phyloP scores from a whole-genome alignment of 2,113 vertebrate genomes.

The Misgurnus anguillicaudatus region DNA sequence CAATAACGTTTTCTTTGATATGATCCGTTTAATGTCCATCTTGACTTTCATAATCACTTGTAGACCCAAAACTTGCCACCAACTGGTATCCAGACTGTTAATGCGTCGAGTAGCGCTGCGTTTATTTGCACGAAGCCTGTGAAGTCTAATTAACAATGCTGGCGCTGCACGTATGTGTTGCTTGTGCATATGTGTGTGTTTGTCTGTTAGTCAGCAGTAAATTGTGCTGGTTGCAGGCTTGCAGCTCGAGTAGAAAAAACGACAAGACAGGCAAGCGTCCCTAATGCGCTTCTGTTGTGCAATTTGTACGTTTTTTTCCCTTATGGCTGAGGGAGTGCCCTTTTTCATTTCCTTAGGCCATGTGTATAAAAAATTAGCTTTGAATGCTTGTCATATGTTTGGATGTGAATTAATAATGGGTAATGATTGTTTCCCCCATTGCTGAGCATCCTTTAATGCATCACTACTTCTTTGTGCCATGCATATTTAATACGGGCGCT shows the following conservation, averaged over 20 bases:
- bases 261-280: slow-evolving; percentile 54
- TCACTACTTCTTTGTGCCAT: slow-evolving; percentile 37
- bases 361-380: slow-evolving; percentile 58
- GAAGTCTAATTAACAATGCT: slow-evolving; percentile 30
- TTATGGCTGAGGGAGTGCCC: slow-evolving; percentile 56
- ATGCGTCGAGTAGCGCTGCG: slow-evolving; percentile 11
- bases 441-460: slow-evolving; percentile 28
- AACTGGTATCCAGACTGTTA: background rate
- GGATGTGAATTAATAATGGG: slow-evolving; percentile 62
- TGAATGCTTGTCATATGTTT: slow-evolving; percentile 52
- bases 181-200: slow-evolving; percentile 36
- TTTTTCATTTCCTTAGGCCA: slow-evolving; percentile 57
- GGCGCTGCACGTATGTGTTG: slow-evolving; percentile 6
- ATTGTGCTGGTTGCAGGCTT: slow-evolving; percentile 4
- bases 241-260: background rate
- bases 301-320: slow-evolving; percentile 43
- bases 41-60: slow-evolving; percentile 12
- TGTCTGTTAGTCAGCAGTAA: slow-evolving; percentile 31
- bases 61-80: background rate
- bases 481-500: slow-evolving; percentile 52
- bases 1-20: slow-evolving; percentile 14
- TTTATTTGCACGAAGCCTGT: slow-evolving; percentile 14
- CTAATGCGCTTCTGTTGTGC: slow-evolving; percentile 58
- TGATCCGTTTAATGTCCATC: background rate
- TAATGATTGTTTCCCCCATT: slow-evolving; percentile 53